A percentile compares a stretch with the other conserved stretches of the same genome.
phyloP scores from a whole-genome alignment of 2,888 invertebrate genomes.

The Acronicta aceris region DNA sequence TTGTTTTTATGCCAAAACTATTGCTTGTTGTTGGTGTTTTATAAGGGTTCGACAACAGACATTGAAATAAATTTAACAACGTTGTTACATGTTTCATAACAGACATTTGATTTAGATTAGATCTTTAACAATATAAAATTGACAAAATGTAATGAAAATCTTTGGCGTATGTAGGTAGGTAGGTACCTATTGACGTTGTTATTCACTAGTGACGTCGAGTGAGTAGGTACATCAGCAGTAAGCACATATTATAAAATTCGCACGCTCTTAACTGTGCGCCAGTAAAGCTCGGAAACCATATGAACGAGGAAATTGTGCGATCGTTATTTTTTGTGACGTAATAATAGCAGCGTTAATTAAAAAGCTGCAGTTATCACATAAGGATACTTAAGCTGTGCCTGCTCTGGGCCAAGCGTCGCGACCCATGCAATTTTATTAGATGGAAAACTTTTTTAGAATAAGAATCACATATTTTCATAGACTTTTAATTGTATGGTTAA shows the following conservation, averaged over 20 bases:
- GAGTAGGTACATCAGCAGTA: constrained; percentile 41
- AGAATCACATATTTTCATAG: constrained; percentile 1
- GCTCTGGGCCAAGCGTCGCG: constrained; percentile 2
- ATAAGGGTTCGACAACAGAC: not conserved
- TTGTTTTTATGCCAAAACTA: constrained; percentile 1
- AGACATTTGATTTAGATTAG: not conserved
- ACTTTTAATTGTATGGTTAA: constrained; percentile 1
- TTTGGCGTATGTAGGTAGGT: no score
- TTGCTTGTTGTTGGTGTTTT: not conserved
- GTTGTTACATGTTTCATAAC: no score
- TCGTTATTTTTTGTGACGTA: constrained; percentile 70
- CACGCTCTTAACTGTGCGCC: constrained; percentile 47
- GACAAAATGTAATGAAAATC: not conserved
- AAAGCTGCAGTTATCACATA: constrained; percentile 71
- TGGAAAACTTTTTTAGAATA: constrained; percentile 9
- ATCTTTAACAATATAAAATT: not conserved
- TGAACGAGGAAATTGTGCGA: constrained; percentile 65
- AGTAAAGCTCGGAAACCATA: constrained; percentile 65
- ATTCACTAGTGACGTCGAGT: constrained; percentile 23
- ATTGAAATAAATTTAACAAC: not conserved
- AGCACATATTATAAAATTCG: constrained; percentile 49
- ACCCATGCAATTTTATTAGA: constrained; percentile 26
- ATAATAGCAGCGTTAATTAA: constrained; percentile 79
- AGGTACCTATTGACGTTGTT: constrained; percentile 27
- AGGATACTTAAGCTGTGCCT: constrained; percentile 64